phyloP scores from a whole-genome alignment of 1,140 invertebrate species.

The Ips nitidus region DNA sequence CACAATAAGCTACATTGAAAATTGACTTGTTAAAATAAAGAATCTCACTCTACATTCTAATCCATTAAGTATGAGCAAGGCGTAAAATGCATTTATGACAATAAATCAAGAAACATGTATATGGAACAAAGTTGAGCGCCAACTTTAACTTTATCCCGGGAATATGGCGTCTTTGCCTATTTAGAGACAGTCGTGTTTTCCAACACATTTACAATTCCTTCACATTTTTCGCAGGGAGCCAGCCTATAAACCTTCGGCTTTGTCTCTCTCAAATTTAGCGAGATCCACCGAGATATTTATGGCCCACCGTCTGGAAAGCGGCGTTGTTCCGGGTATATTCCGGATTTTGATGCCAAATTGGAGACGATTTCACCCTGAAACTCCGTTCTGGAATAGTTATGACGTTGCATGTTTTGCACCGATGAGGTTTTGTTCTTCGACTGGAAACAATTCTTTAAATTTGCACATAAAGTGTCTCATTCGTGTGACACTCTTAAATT shows the following conservation, averaged over 20 bases:
- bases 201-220: conserved; percentile 28
- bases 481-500: too few relatives aligned
- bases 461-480: too few relatives aligned
- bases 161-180: conserved; percentile 1
- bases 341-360: conserved; percentile 52
- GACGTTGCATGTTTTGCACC: conserved; percentile 40
- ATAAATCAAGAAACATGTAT: background rate
- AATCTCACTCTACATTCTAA: too few relatives aligned
- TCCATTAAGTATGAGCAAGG: too few relatives aligned
- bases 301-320: conserved; percentile 38
- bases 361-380: conserved; percentile 50
- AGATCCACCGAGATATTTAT: conserved; percentile 37
- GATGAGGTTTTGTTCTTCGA: conserved; percentile 23
- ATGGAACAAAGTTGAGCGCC: background rate
- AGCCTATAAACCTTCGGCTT: conserved; percentile 28
- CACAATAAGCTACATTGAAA: too few relatives aligned
- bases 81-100: too few relatives aligned
- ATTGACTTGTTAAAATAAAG: too few relatives aligned
- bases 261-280: conserved; percentile 27
- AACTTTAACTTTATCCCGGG: background rate
- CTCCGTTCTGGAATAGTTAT: conserved; percentile 49
- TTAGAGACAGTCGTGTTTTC: conserved; percentile 23
- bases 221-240: conserved; percentile 25
- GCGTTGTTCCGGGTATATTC: conserved; percentile 50
- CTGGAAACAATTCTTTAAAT: too few relatives aligned